phyloP scores from a whole-genome alignment of 1,140 invertebrate genomes.

The Drosophila equinoxialis region DNA sequence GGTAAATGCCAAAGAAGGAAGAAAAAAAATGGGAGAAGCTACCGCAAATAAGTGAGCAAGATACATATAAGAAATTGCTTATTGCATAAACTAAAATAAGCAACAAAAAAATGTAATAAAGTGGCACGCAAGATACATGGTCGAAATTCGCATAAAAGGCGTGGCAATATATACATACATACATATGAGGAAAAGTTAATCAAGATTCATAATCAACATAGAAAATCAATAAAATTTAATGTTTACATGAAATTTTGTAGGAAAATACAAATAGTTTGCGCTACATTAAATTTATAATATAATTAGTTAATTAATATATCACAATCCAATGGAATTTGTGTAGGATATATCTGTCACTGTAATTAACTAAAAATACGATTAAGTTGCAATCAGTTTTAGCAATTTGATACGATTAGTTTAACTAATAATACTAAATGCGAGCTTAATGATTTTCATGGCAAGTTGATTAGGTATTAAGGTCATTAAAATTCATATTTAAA shows the following conservation, averaged over 20 bases:
- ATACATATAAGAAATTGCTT: slow-evolving; percentile 41
- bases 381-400: not conserved
- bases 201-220: not conserved
- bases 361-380: slow-evolving; percentile 7
- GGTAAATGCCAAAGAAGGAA: slow-evolving; percentile 10
- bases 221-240: slow-evolving; percentile 29
- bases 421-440: not conserved
- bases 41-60: slow-evolving; percentile 16
- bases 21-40: slow-evolving; percentile 37
- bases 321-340: not conserved
- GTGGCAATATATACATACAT: slow-evolving; percentile 13
- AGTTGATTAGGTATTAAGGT: not conserved
- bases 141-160: slow-evolving; percentile 17
- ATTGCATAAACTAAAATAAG: slow-evolving; percentile 56
- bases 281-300: not conserved
- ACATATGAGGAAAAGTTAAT: slow-evolving; percentile 29
- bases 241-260: not conserved
- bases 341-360: not conserved
- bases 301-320: not conserved
- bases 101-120: slow-evolving; percentile 16
- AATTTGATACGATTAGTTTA: not conserved
- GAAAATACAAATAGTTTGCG: slow-evolving; percentile 2
- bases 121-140: slow-evolving; percentile 52
- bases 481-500: not conserved
- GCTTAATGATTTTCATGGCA: not conserved